Evolutionary conservation across 2,113 vertebrate genomes (phyloP), one percentile per base, ranked within the genome.

Genomic region (Tamias sibiricus): DNA sequence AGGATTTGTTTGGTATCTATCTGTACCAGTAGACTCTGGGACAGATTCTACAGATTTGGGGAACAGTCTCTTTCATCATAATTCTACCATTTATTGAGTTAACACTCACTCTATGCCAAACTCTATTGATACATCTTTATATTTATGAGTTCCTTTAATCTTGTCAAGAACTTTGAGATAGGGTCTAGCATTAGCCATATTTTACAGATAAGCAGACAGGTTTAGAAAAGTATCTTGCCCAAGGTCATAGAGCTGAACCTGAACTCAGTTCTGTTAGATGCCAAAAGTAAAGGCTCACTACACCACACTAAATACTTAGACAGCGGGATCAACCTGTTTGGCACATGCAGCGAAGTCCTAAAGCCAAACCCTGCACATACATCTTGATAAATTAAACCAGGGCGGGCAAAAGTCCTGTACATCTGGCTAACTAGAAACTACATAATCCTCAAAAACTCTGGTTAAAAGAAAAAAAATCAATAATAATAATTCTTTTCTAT

Each of bases 371-470:
- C 20, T 83, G 32, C 6, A 86, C 22, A 94, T 42, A 89, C 90
- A 47, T 83, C 30, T 82, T 93, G 80, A 88, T 26, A 97, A 90
- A 97, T 83, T 74, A 97, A 97, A 77, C 57, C 17, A 64, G 8
- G 6, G 22, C 30, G 54, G 40, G 35, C 19, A 81, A 91, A 92
- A 94, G 87, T 87, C 54, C 68, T 83, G 6, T 81, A 54, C 17
- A 92, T 20, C 72, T 89, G 42, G 92, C 62, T 81, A 96, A 95
- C 68, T 82, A 95, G 32, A 97, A 96, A 95, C 6, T 90, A 72
- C 94, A 52, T 72, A 47, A 42, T 42, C 84, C 89, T 96, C 71
- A 30, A 84, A 82, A 97, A 47, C 28, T 32, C 87, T 75, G 42
- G 47, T 84, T 71, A 64, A 42, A 93, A 93, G 71, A 87, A 54